Evolutionary conservation across 2,113 vertebrate genomes (phyloP).

Genomic region (Xenus cinereus): DNA sequence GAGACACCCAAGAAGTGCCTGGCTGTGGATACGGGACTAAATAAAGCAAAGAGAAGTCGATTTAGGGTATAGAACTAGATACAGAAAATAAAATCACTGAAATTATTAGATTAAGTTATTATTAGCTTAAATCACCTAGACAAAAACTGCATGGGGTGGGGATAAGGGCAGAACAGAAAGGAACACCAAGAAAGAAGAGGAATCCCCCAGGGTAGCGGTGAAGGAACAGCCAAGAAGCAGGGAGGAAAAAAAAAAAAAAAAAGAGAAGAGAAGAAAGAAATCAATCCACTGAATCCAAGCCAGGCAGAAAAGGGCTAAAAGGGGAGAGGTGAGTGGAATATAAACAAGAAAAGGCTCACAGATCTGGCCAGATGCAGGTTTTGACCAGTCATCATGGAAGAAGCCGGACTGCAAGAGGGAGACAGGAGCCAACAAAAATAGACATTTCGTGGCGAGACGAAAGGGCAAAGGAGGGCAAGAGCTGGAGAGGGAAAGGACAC

Average conservation of each 20-base stretch:
- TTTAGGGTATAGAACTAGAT: not conserved
- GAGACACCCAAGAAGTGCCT: not conserved
- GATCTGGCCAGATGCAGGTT: not conserved
- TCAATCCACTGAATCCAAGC: not conserved
- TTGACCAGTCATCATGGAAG: not conserved
- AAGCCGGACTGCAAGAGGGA: not conserved
- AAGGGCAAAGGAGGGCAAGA: not conserved
- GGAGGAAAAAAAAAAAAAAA: too few relatives aligned
- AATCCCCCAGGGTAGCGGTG: not conserved
- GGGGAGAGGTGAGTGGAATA: not conserved
- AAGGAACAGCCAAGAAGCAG: not conserved
- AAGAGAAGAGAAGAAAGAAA: not conserved
- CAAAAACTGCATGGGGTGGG: fast-evolving
- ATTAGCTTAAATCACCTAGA: not conserved
- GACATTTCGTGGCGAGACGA: not conserved
- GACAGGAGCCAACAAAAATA: not conserved
- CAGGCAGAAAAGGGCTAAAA: not conserved
- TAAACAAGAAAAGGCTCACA: not conserved
- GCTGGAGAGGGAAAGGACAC: not conserved
- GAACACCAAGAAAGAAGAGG: not conserved
- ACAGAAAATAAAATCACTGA: not conserved
- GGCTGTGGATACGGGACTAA: not conserved
- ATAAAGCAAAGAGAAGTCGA: not conserved
- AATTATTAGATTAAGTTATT: not conserved
- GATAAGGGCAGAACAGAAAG: not conserved